Base-by-base conservation (phyloP, 2,113 vertebrate species). In the Heloderma charlesbogerti region DNA sequence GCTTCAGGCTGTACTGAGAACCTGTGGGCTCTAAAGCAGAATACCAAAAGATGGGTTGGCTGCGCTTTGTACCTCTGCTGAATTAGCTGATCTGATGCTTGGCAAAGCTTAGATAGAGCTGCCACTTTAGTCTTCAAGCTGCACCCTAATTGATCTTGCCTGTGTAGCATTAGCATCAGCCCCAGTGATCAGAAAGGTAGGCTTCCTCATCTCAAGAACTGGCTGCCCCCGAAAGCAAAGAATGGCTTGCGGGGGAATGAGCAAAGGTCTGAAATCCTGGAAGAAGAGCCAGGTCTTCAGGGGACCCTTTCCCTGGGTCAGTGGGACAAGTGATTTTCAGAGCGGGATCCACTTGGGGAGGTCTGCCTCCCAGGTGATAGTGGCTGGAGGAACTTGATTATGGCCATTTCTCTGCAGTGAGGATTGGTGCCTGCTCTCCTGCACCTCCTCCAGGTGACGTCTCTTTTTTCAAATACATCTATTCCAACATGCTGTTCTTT, bases 291-390 rank as follows among this genome's bases (percentile, higher is more conserved):
- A 45, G 57, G 29, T 29, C 27, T 82, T 88, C 37, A 12, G 20
- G 51, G 86, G 12, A 27, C 34, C 37, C 40, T 67, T 45, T 81
- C 13, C 31, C 29, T 0, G 69, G 43, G 63, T 6, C 0, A 45
- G 13, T 0, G 1, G 0, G 3, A 80, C 6, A 66, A 1, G 7
- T 66, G 4, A 13, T 48, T 45, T 10, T 31, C 15, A 37, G 43
- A 43, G 9, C 51, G 0, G 18, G 2, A 45, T 25, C 22, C 0
- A 63, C 13, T 18, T 15, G 82, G 13, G 10, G 12, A 1, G 0
- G 0, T 1, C 1, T 27, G 10, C 3, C 40, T 79, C 9, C 0
- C 0, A 16, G 10, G 27, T 75, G 7, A 72, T 3, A 37, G n/a
- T n/a, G 88, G 45, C 25, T n/a, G 25, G 20, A 72, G 5, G 1